Base-by-base conservation (phyloP, 2,888 invertebrate genomes). In the Eupithecia subfuscata region DNA sequence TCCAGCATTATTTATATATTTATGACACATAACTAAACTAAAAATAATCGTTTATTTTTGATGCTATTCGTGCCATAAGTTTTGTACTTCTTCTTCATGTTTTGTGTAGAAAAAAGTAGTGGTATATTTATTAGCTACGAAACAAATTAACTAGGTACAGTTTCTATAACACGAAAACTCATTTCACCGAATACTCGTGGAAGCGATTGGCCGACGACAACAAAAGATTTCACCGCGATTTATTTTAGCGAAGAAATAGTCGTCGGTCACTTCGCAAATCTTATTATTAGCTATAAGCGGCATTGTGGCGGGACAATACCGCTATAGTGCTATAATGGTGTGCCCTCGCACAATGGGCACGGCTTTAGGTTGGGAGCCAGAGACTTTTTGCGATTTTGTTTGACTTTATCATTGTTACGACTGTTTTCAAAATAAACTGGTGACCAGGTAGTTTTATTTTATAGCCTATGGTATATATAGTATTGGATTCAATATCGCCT, bases 281-380 rank as follows among this genome's bases (percentile, higher is more conserved):
- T 72, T 75, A 75, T 77, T 77, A 77, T 75, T 77, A 81, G 83
- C 83, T 82, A 86, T 88, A 87, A 88, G 84, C 80, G 81, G 79
- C 83, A 86, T 90, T 88, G 88, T 86, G 82, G 73, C 72, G 78
- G 76, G 82, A 89, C 87, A 90, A 89, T 87, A 83, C 84, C 76
- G 77, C 87, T 85, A 86, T 89, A 88, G 86, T 84, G 84, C 83
- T 86, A 87, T 89, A 88, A 87, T 86, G 86, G 68, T 69, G 68
- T 69, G 48, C n/a, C 74, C 40, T 65, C 9, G 34, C 6, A 67
- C 65, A 67, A 67, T 67, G 40, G 40, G 12, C 18, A 30, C 18
- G 4, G 25, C 60, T 60, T 56, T 25, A 25, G 60, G 40, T 40
- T 67, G 34, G n/a, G 40, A 67, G n/a, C n/a, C 5, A 12, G 34